Percentiles rank a stretch among this genome's conserved stretches.
These are phyloP conservation scores for Drosophila baimaii DNA, from an alignment of 1,140 invertebrate species.

Conservation along the genomic window DNA sequence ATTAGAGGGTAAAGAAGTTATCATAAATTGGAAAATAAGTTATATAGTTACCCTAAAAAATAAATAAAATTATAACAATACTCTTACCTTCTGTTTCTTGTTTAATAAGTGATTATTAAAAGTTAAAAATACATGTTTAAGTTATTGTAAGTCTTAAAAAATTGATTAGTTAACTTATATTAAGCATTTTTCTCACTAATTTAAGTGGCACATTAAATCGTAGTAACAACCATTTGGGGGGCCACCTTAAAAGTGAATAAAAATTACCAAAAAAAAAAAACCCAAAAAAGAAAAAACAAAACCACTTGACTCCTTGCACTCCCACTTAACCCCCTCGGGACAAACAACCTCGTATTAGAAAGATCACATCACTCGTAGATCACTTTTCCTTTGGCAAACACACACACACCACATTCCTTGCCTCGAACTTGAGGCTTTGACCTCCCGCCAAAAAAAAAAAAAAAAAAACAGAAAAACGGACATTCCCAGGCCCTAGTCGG, in stretches of 20 bases:
- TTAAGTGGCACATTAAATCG: not conserved
- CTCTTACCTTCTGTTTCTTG: no score
- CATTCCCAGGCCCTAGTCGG: constrained; percentile 15
- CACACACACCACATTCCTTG: constrained; percentile 5
- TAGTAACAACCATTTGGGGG: not conserved
- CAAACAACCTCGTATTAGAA: constrained; percentile 2
- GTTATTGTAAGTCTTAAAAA: not conserved
- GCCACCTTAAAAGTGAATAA: constrained; percentile 1
- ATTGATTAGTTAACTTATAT: not conserved
- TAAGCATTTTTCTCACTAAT: not conserved
- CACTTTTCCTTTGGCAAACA: constrained; percentile 3
- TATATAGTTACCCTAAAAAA: no score
- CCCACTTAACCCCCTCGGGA: constrained; percentile 2
- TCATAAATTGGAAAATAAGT: no score
- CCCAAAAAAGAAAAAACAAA: no score
- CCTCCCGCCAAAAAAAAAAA: not conserved
- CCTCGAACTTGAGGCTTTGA: constrained; percentile 5
- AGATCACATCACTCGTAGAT: constrained; percentile 21
- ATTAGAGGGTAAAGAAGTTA: no score
- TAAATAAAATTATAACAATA: no score
- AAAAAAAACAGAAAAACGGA: no score
- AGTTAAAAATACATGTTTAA: no score
- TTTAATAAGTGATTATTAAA: no score
- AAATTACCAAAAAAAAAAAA: constrained; percentile 1
- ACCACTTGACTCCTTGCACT: constrained; percentile 4